Conservation (phyloP, 2,113 vertebrate genomes). For the Poicephalus gulielmi region DNA sequence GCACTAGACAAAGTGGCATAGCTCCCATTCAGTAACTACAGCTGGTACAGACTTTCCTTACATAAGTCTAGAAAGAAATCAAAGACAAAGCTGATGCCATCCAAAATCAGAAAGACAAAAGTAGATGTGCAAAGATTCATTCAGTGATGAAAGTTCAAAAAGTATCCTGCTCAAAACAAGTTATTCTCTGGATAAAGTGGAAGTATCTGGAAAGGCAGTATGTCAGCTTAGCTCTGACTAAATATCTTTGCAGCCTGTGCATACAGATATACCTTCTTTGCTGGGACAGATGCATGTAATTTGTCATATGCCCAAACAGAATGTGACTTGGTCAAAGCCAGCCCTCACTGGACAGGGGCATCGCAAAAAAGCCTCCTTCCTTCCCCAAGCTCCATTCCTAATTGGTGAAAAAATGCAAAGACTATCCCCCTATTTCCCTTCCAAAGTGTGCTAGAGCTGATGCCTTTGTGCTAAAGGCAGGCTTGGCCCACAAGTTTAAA, state of each 20-base stretch:
- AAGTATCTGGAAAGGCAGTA: background rate
- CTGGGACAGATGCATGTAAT: background rate
- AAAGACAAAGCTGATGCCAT: background rate
- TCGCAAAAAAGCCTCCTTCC: background rate
- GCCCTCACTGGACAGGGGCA: background rate
- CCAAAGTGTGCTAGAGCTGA: background rate
- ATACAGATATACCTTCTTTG: background rate
- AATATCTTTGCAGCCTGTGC: background rate
- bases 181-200: background rate
- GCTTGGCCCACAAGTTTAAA: conserved; percentile 4
- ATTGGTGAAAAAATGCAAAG: background rate
- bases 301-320: background rate
- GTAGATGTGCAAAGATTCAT: background rate
- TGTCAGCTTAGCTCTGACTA: background rate
- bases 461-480: background rate
- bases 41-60: background rate
- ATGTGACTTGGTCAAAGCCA: background rate
- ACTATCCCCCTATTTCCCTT: background rate
- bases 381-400: background rate
- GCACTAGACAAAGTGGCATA: background rate
- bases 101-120: background rate
- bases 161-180: rapidly evolving
- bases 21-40: background rate
- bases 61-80: background rate
- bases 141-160: background rate